Evolutionary conservation across 1,140 invertebrate species (phyloP), one percentile per base, ranked within the genome.

Genomic region (Solenopsis fugax): DNA sequence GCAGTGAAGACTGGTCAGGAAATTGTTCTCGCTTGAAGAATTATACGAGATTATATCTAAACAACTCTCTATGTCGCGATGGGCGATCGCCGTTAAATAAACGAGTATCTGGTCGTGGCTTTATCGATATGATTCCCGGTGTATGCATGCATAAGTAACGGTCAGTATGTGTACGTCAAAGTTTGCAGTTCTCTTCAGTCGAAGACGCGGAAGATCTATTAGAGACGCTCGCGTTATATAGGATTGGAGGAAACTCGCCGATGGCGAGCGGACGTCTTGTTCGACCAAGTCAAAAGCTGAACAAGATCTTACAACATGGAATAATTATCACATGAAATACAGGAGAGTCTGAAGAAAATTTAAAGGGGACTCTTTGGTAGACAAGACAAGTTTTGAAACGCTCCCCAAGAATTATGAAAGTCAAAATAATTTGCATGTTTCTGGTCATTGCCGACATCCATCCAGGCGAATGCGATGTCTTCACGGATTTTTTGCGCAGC

Each of bases 401-500:
- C 13, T 34, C 7, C 29, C 29, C 13, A 41, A 21, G 10, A 73
- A 41, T 50, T 34, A 90, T 84, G 84, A 80, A 34, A 64, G 34
- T 67, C 29, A 18, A 77, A n/a, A 18, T 18, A 1, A 72, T 80
- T 18, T 56, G 13, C 10, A 18, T 77, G 6, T 34, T 73, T 24
- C 4, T 88, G 18, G 41, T 87, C 37, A 10, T 84, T 10, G 54
- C 77, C 4, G 3, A 56, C 2, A 34, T 65, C 18, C 65, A 56
- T 16, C 1, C 18, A 34, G 4, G 37, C 0, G 58, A 54, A 7
- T 58, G 56, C 12, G 13, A 34, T 75, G 0, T 62, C 87, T 87
- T 93, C 13, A 85, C 67, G 75, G 88, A 89, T 0, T 65, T 89
- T 50, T 18, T 93, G 37, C 72, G 34, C 16, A 86, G 52, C 10